Evolutionary conservation across 2,113 vertebrate genomes (phyloP), one percentile per base, ranked within the genome.

Genomic region (Psittacula cyanocephala): DNA sequence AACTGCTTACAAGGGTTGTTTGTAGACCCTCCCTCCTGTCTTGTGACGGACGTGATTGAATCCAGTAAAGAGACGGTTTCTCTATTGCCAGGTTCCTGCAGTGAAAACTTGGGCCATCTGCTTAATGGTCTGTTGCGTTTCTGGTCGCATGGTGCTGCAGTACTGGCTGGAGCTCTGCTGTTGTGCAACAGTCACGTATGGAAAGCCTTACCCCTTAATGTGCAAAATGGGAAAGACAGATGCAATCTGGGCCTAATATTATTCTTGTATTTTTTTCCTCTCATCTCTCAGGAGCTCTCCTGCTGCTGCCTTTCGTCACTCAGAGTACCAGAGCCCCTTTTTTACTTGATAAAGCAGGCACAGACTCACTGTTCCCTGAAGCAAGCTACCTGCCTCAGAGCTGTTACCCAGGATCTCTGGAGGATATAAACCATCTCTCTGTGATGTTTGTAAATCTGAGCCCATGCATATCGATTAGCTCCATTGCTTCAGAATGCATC

Each of bases 141-240:
- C 79, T 80, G 91, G 89, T 39, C 20, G 24, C 39, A 3, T 10
- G 77, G 67, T 63, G 80, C 81, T 60, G 95, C 25, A 5, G 22
- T 2, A 1, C 65, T 43, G 84, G 70, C 89, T 76, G 79, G 46
- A 35, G 79, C 69, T 95, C 93, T 87, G 95, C 64, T 63, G 69
- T 5, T 63, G 64, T 9, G 57, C 83, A 79, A 2, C 60, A 52
- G 82, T 19, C n/a, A 41, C 15, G 43, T 17, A 93, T 94, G 95
- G 95, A 93, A 86, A 95, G 83, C 72, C 72, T 96, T 64, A 95
- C 39, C 67, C 86, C 84, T 68, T 94, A 46, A 96, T 92, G 86
- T 41, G 91, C 57, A 84, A 92, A 96, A 82, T 17, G 39, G 59
- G 74, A 74, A 65, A 93, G 93, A 95, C 96, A 95, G 93, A 29